Evolutionary conservation across 2,888 invertebrate genomes (phyloP), one percentile per base, ranked within the genome.

Genomic region (Dastarcus helophoroides): DNA sequence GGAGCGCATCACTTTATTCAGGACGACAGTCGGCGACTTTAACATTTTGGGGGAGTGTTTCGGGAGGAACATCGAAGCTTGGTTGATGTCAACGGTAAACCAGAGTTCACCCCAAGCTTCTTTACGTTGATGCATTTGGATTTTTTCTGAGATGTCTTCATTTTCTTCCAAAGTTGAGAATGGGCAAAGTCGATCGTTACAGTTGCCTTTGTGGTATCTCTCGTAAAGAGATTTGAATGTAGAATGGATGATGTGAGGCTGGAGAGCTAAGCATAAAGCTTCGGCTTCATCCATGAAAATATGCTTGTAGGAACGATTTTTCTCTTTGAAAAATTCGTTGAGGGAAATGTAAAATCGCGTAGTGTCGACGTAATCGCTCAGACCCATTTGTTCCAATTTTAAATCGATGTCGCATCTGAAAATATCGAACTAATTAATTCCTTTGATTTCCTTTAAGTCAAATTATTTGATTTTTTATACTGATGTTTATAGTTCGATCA

Each of bases 211-310:
- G 26, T 54, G 55, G 24, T 53, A 56, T 16, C 44, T 35, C 29
- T 43, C 35, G 31, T 47, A 53, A 23, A 56, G 48, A 4, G 37
- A 40, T 2, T 42, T 37, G 10, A 56, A 40, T 1, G 55, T 58
- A 7, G 45, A 40, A 7, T 42, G 32, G 16, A 55, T 50, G 12
- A 58, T 56, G 8, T 36, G 38, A 14, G 42, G 41, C 23, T 51
- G 46, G 31, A 60, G 56, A 3, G 56, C 48, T 12, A 60, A 36
- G 38, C 55, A 56, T 3, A 55, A 45, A 0, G 56, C 59, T 41
- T 60, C 59, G 3, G 56, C 47, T 46, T 60, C 58, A 30, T 60
- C 59, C 55, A 58, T 56, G 32, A 58, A 58, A 19, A 60, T 47
- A 35, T 60, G 58, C 27, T 51, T 52, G 39, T 60, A 60, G 17